phyloP scores from a whole-genome alignment of 2,888 invertebrate genomes.

The Aphrophora alni region DNA sequence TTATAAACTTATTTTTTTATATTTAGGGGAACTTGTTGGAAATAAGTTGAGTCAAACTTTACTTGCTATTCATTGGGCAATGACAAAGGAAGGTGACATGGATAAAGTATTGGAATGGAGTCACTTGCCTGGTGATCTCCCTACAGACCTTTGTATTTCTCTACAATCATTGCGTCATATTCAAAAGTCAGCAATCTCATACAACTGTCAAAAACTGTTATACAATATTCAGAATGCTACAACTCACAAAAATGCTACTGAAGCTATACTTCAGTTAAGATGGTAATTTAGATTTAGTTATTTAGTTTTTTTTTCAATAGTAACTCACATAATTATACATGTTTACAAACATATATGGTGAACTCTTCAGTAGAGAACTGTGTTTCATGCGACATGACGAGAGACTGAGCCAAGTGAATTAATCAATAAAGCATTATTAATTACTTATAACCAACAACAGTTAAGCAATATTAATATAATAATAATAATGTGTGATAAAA shows the following conservation, averaged over 20 bases:
- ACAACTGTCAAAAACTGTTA: slow-evolving; percentile 63
- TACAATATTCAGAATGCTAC: slow-evolving; percentile 69
- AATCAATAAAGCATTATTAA: no score
- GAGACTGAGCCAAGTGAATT: no score
- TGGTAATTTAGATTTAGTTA: slow-evolving; percentile 61
- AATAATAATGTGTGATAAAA: no score
- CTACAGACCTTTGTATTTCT: slow-evolving; percentile 14
- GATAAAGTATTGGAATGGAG: not conserved
- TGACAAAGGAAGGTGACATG: not conserved
- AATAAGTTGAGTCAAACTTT: not conserved
- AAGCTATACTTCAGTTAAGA: slow-evolving; percentile 60
- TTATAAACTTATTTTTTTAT: no score
- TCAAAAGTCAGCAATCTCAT: slow-evolving; percentile 62
- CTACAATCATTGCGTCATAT: slow-evolving; percentile 52
- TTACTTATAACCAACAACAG: no score
- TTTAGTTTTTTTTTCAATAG: no score
- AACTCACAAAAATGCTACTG: slow-evolving; percentile 63
- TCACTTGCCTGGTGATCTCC: not conserved
- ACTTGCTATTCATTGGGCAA: not conserved
- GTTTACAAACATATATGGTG: no score
- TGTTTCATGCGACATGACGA: no score
- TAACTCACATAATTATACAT: no score
- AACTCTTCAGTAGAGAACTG: no score
- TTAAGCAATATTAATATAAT: no score
- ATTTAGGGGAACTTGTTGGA: not conserved